These are phyloP conservation scores for Lomographa bimaculata DNA, from an alignment of 2,888 invertebrate genomes.

Conservation along the genomic window DNA sequence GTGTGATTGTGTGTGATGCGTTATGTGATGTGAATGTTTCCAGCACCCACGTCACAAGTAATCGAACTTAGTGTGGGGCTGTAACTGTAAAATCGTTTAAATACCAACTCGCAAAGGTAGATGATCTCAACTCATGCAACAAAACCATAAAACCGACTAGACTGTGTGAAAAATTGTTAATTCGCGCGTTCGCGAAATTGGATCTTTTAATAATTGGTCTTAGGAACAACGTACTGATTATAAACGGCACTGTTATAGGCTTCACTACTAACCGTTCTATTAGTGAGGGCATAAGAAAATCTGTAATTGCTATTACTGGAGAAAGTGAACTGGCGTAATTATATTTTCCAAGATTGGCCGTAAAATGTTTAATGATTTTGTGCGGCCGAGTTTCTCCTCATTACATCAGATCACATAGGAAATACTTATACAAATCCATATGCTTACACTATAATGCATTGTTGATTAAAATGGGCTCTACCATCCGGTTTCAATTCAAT, in stretches of 20 bases:
- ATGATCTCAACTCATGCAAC: slow-evolving; percentile 24
- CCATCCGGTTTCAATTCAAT: slow-evolving; percentile 29
- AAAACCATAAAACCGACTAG: slow-evolving; percentile 19
- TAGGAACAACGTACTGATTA: slow-evolving; percentile 29
- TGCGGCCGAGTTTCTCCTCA: slow-evolving; percentile 7
- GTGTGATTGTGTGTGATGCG: no score
- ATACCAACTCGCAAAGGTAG: no score
- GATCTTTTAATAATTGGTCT: slow-evolving; percentile 25
- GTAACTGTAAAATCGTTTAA: no score
- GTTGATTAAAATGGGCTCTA: slow-evolving; percentile 10
- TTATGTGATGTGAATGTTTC: no score
- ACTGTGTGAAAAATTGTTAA: slow-evolving; percentile 26
- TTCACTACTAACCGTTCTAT: slow-evolving; percentile 10
- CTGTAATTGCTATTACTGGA: slow-evolving; percentile 17
- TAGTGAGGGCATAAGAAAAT: slow-evolving; percentile 23
- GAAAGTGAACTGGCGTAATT: slow-evolving; percentile 23
- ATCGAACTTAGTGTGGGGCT: no score
- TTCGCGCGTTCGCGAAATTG: slow-evolving; percentile 21
- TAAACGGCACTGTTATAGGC: slow-evolving; percentile 16
- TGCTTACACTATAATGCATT: background rate
- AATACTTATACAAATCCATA: background rate
- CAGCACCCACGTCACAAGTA: no score
- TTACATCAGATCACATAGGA: slow-evolving; percentile 5
- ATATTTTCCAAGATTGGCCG: slow-evolving; percentile 13
- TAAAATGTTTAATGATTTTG: slow-evolving; percentile 9